Conservation (phyloP, 2,113 vertebrate genomes). For the Poeciliopsis occidentalis region DNA sequence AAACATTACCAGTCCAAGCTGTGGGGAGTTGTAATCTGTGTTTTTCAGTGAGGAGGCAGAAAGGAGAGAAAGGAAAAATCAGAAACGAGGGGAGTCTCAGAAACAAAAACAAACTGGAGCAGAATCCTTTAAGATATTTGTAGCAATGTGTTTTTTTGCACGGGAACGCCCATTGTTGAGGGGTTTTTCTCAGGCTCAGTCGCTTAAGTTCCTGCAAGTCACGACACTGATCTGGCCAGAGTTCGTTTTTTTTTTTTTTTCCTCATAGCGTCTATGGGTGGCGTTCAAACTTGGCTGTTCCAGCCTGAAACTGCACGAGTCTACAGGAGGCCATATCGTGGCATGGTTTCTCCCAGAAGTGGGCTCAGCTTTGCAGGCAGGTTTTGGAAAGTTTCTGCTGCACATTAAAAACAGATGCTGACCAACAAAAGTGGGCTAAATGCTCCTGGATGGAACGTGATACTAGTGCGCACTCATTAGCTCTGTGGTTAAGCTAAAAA, state of each 20-base stretch:
- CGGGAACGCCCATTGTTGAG: not conserved
- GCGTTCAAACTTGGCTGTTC: not conserved
- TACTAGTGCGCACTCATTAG: not conserved
- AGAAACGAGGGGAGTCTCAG: constrained; percentile 25
- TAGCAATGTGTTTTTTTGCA: constrained; percentile 14
- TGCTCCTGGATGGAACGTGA: not conserved
- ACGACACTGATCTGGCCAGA: constrained; percentile 26
- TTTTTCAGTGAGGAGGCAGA: constrained; percentile 10
- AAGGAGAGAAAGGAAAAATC: constrained; percentile 23
- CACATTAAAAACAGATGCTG: not conserved
- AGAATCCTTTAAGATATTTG: constrained; percentile 14
- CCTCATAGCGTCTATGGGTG: not conserved
- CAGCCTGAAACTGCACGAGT: not conserved
- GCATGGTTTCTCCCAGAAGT: constrained; percentile 21
- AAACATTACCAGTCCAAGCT: constrained; percentile 16
- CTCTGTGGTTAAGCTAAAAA: not conserved
- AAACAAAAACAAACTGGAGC: constrained; percentile 28
- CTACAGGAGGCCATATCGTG: not conserved
- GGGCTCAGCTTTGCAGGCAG: constrained; percentile 21
- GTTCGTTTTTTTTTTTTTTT: not conserved
- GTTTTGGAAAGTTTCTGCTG: not conserved
- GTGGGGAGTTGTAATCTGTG: constrained; percentile 25
- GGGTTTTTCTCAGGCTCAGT: constrained; percentile 1
- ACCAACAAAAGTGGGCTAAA: not conserved
- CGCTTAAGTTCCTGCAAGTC: constrained; percentile 2